Evolutionary conservation across 2,888 invertebrate genomes (phyloP), one percentile per base, ranked within the genome.

Genomic region (Caenorhabditis sp.): DNA sequence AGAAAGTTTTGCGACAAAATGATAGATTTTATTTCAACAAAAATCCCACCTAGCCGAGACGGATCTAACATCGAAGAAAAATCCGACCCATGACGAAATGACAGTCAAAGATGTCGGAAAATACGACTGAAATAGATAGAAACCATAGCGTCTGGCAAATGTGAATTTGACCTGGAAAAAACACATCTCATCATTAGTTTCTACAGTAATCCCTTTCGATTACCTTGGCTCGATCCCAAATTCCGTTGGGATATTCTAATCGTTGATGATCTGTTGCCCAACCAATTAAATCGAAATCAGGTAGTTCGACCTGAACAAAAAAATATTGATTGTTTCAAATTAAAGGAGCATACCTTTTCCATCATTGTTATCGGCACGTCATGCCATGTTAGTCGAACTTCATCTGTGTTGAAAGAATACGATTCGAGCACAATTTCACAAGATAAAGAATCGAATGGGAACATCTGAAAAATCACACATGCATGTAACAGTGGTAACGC

Each of bases 31-130:
- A 31, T 6, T 31, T 31, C 31, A 43, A 50, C 62, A n/a, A n/a
- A n/a, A n/a, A n/a, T n/a, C n/a, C 26, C 6, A 82, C 83, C 86
- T 77, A n/a, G 87, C 87, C 6, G 87, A 87, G 6, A 88, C 86
- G 51, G 82, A 81, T 31, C 87, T 79, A 1, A 86, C 86, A 67
- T 87, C 87, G 76, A 87, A 85, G 68, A 85, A 87, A 76, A 87
- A 87, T 58, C 86, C 87, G n/a, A 87, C 88, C 87, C 87, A 87
- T 14, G 85, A 85, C 14, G 78, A 78, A 76, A 87, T 86, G 54
- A 81, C 82, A n/a, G 82, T 74, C 1, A 86, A 75, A 1, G 80
- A 78, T 2, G 87, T 87, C n/a, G 87, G 87, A 62, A 87, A 87
- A 60, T 87, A 87, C 14, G 85, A 85, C 69, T 86, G 86, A 74